A percentile compares a stretch with the other conserved stretches of the same genome.
Evolutionary conservation across 2,797 vertebrate species (phyloP).

Genomic region (Pampus argenteus): DNA sequence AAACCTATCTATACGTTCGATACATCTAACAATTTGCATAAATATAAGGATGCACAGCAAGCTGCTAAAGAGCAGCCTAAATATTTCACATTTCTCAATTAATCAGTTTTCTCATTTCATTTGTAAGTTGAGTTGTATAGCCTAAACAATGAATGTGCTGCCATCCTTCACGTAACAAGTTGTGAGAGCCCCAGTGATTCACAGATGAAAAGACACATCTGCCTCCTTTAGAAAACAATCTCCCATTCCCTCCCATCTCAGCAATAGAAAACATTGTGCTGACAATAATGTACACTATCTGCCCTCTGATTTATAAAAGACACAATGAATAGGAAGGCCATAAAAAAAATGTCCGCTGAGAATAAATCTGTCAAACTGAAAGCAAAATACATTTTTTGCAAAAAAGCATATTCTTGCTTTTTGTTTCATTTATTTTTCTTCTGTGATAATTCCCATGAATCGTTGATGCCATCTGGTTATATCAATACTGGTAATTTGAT

Average conservation of each 20-base stretch:
- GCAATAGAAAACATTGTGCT: not conserved
- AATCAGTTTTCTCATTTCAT: not conserved
- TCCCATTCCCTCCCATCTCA: conserved; percentile 10
- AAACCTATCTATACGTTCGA: conserved; percentile 8
- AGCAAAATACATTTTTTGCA: not conserved
- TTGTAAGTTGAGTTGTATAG: not conserved
- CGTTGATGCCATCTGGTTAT: no score
- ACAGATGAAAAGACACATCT: conserved; percentile 22
- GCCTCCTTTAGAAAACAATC: conserved; percentile 16
- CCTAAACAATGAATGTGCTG: not conserved
- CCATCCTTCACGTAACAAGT: conserved; percentile 9
- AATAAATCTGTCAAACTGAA: not conserved
- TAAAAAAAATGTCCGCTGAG: not conserved
- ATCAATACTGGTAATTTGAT: no score
- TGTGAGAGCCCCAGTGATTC: not conserved
- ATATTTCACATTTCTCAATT: conserved; percentile 6
- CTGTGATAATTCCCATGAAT: not conserved
- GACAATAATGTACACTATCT: not conserved
- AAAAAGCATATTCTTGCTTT: not conserved
- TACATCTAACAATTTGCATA: conserved; percentile 20
- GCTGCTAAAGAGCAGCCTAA: not conserved
- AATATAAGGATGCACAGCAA: not conserved
- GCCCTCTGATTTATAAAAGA: not conserved
- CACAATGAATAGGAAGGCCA: not conserved
- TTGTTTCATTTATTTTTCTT: conserved; percentile 6